phyloP scores from a whole-genome alignment of 2,888 invertebrate genomes.

The Caenorhabditis sp. region DNA sequence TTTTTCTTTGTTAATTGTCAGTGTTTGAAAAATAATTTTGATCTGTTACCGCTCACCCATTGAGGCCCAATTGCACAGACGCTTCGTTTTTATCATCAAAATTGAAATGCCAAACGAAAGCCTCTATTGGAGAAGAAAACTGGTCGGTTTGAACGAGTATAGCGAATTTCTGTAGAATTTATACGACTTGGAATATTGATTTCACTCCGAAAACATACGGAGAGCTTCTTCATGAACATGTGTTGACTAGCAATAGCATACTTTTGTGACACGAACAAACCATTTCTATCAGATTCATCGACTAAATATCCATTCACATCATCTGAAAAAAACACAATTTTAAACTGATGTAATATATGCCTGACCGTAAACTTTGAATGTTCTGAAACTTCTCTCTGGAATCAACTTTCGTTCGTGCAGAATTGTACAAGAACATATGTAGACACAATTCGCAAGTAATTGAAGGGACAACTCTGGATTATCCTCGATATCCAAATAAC shows the following conservation, averaged over 20 bases:
- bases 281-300: neutral
- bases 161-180: slow-evolving; percentile 24
- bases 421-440: slow-evolving; percentile 17
- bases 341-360: neutral
- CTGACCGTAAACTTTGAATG: slow-evolving; percentile 20
- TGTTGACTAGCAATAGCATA: neutral
- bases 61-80: slow-evolving; percentile 11
- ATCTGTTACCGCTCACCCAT: too few species aligned
- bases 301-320: slow-evolving; percentile 18
- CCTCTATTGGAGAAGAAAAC: slow-evolving; percentile 6
- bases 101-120: slow-evolving; percentile 25
- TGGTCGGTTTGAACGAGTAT: slow-evolving; percentile 14
- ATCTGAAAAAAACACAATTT: slow-evolving; percentile 7
- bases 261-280: slow-evolving; percentile 5
- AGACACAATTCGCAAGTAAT: slow-evolving; percentile 20
- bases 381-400: slow-evolving; percentile 11
- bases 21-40: too few species aligned
- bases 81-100: neutral
- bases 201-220: slow-evolving; percentile 1
- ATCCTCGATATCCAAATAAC: neutral
- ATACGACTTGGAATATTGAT: neutral
- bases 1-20: too few species aligned
- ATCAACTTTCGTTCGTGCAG: slow-evolving; percentile 21
- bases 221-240: slow-evolving; percentile 3
- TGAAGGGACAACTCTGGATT: neutral